Conservation (phyloP, 2,888 invertebrate genomes). For the Agonum fuliginosum region DNA sequence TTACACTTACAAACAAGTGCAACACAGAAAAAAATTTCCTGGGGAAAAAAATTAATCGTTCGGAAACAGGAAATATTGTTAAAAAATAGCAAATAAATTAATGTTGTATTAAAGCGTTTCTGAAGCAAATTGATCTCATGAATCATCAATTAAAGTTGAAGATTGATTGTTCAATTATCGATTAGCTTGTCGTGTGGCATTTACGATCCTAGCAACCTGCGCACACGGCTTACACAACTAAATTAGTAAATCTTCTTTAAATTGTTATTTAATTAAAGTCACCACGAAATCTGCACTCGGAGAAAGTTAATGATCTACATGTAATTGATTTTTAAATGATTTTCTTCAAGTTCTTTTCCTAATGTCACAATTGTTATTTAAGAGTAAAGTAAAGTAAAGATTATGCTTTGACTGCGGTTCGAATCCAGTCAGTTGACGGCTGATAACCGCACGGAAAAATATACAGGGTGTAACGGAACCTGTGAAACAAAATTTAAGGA, state of each 20-base stretch:
- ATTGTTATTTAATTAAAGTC: neutral
- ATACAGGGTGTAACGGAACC: too few relatives aligned
- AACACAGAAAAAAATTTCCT: neutral
- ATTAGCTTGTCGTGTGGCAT: conserved; percentile 12
- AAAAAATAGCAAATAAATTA: too few relatives aligned
- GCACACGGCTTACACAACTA: conserved; percentile 2
- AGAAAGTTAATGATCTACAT: conserved; percentile 25
- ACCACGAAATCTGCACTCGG: neutral
- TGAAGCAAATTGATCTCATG: too few relatives aligned
- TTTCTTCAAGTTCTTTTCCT: neutral
- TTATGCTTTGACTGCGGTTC: too few relatives aligned
- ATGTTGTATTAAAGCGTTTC: too few relatives aligned
- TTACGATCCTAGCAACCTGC: neutral
- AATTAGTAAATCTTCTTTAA: neutral
- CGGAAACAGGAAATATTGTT: too few relatives aligned
- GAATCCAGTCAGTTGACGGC: too few relatives aligned
- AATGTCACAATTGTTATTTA: too few relatives aligned
- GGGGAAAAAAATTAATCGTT: neutral
- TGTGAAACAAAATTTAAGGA: too few relatives aligned
- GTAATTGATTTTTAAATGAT: neutral
- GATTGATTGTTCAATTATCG: conserved; percentile 1
- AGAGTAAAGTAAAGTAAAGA: too few relatives aligned
- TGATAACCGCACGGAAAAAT: too few relatives aligned
- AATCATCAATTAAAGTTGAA: conserved; percentile 12
- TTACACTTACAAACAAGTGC: conserved; percentile 3